Evolutionary conservation across 1,140 invertebrate species (phyloP), one percentile per base, ranked within the genome.

Genomic region (Philotrypesis tridentata): DNA sequence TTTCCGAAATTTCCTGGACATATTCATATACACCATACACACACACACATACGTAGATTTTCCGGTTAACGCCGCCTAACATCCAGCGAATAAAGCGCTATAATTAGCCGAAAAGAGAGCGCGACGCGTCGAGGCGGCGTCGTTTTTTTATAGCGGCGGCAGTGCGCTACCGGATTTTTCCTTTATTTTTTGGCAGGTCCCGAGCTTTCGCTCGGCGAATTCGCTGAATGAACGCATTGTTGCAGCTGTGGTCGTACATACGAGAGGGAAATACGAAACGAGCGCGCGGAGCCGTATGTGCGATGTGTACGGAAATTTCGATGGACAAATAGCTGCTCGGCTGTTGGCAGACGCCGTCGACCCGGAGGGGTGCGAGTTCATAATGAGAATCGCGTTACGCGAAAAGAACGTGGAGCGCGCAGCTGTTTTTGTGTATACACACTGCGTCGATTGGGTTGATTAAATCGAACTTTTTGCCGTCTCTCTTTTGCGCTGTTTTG

Each of bases 271-370:
- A 65, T 65, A 12, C 61, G 61, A 29, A 67, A 67, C 63, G 29
- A 27, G 63, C 25, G 63, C 63, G 9, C 9, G 48, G 21, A 25
- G 4, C n/a, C n/a, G n/a, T 74, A 25, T 55, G 43, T 27, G 31
- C 48, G 23, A 14, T 74, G 43, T 55, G 43, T 27, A 60, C 48
- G 23, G 74, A 76, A 76, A 76, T 61, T 76, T 76, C 60, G 74
- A 21, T 76, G 33, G n/a, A 37, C 40, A 76, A 63, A 61, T 37
- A 76, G 55, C 17, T 76, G 55, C 27, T 37, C n/a, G n/a, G n/a
- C 29, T 40, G 74, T 72, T 72, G 40, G 37, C 23, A 27, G 3
- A 14, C 23, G 37, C 40, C 9, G 23, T 43, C 37, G 9, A 72
- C 21, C 5, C n/a, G n/a, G n/a, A n/a, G n/a, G n/a, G n/a, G n/a